Evolutionary conservation across 2,888 invertebrate species (phyloP), one percentile per base, ranked within the genome.

Genomic region (Ectemnius lituratus): DNA sequence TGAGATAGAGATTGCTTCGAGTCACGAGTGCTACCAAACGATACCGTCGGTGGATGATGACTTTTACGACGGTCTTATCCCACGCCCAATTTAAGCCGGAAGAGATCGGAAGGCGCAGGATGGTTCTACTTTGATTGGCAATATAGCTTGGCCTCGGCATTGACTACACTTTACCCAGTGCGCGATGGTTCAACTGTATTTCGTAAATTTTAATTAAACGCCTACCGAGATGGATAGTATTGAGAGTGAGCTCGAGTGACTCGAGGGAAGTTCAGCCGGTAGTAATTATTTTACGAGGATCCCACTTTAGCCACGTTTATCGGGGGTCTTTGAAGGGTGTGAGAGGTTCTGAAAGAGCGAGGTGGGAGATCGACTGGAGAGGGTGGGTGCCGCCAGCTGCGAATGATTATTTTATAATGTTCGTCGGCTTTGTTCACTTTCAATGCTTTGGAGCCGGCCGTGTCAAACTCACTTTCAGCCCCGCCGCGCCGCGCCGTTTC

Each of bases 61-160:
- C 75, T 76, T 81, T 81, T 80, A 77, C 64, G 60, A 57, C 61
- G 75, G 56, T 66, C 66, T 68, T 68, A 66, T 62, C 65, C 67
- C 69, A 58, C 52, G 14, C 13, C 20, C 57, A 70, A 63, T 68
- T 64, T 67, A 62, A 60, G 27, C 47, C 67, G 49, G 57, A 61
- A 59, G 78, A 73, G 78, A 81, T 78, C 64, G 65, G 81, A 57
- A 63, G 47, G 63, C 72, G 68, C 80, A 60, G 63, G 58, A 27
- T 68, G 56, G 70, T 60, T 64, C 65, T 76, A 81, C 81, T 79
- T 71, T 67, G 65, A 75, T 80, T 67, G 78, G 67, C 67, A 75
- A 78, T 56, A 67, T 81, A 73, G 79, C 73, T 67, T 47, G 72
- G 68, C 52, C 37, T 37, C 37, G 11, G 8, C 37, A 6, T 37